Evolutionary conservation across 1,140 invertebrate genomes (phyloP), one percentile per base, ranked within the genome.

Genomic region (Achroia grisella): DNA sequence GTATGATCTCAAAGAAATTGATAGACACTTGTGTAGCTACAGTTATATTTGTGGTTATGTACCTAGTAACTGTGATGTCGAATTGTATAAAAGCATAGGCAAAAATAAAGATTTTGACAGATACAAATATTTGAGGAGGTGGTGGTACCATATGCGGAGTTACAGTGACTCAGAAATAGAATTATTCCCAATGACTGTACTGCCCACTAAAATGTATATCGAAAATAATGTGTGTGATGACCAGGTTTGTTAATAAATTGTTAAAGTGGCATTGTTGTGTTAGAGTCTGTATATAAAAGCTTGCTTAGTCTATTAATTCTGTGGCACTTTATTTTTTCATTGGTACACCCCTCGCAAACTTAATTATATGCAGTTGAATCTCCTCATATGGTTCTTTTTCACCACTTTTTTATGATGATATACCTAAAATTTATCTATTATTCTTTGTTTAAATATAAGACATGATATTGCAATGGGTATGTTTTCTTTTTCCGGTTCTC

Each of bases 111-210:
- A 78, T 66, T 57, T 80, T 59, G 32, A 65, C 71, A 66, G 75
- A 71, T 58, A 81, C 69, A 36, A 86, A 62, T 60, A 90, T 55
- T 62, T 91, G 44, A 81, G 73, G 62, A 84, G 89, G 71, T 91
- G 90, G 89, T 89, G 83, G 68, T 59, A 72, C 71, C 88, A 90
- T 75, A 88, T 91, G 65, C 68, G 79, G 70, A 90, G 87, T 71
- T 91, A 88, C 70, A 82, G 76, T 62, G 56, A 63, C 36, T 66
- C 61, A 40, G 89, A 91, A 71, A 77, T 77, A 56, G 48, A 55
- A 55, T 56, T 61, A 48, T 87, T 89, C 57, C 71, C 80, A 50
- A 54, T 51, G 52, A 53, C 46, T 51, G 28, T 48, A 48, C 48
- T 55, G 54, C 58, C 67, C 55, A 50, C 64, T 47, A 44, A 47